Base-by-base conservation (phyloP, 1,140 invertebrate species). In the Caligus rogercresseyi region DNA sequence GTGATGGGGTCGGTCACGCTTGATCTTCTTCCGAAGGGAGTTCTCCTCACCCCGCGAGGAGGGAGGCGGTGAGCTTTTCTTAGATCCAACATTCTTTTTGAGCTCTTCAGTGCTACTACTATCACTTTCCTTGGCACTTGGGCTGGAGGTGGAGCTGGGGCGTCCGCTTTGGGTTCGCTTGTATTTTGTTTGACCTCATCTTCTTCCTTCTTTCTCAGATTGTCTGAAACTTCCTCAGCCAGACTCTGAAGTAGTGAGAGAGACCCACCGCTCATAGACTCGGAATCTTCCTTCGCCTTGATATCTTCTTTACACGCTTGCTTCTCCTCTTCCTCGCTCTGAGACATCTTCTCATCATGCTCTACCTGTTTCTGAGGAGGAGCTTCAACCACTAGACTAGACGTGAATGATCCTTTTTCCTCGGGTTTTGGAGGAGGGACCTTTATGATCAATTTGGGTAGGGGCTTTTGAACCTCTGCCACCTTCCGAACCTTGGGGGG, bases 221-320 rank as follows among this genome's bases (percentile, higher is more conserved):
- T 60, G 15, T 60, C 24, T 16, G 57, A 26, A 43, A 60, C 57
- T 25, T 60, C 57, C 16, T 60, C 57, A 43, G 57, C 26, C 18
- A 60, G 18, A 25, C 57, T 60, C 21, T 60, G 57, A 25, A 60
- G 57, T 18, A 60, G 15, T 14, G 57, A 60, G n/a, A 60, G 23
- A 1, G 24, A 16, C 2, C 18, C 26, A 25, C 19, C 20, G 19
- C 24, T 25, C 11, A 21, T 20, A n/a, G 15, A 21, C 15, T 20
- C 24, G 15, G 20, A 18, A 21, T 60, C 57, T 2, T 60, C 26
- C 7, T 25, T 60, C 24, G 18, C 4, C 15, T 56, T 21, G 14
- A 21, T 25, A 56, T 56, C 20, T 20, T 20, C 54, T 25, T 56
- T 56, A 19, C n/a, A n/a, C n/a, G n/a, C n/a, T 43, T 7, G n/a